These are phyloP conservation scores for Aphis craccivora DNA, from an alignment of 1,140 invertebrate species.

Conservation along the genomic window DNA sequence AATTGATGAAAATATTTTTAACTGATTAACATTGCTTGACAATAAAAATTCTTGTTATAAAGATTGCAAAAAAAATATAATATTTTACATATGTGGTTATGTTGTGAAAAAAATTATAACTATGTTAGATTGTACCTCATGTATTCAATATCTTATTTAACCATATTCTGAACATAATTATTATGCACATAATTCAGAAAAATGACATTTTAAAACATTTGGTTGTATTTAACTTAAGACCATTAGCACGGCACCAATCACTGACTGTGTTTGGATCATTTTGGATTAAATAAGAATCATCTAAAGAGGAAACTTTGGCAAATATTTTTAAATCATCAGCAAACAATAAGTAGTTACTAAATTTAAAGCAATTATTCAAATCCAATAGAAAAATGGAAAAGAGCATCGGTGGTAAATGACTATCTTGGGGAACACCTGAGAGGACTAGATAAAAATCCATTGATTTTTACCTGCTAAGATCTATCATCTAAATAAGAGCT, in stretches of 20 bases:
- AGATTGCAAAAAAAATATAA: not conserved
- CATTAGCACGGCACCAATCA: not conserved
- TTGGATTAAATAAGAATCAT: not conserved
- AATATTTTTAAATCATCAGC: too few relatives aligned
- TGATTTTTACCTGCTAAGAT: too few relatives aligned
- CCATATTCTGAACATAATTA: not conserved
- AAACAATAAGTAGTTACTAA: too few relatives aligned
- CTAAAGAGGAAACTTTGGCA: too few relatives aligned
- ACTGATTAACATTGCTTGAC: not conserved
- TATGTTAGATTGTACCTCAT: not conserved
- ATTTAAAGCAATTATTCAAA: too few relatives aligned
- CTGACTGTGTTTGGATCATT: not conserved
- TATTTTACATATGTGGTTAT: not conserved
- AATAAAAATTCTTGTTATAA: not conserved
- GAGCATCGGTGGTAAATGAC: too few relatives aligned
- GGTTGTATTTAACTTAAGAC: not conserved
- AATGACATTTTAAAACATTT: not conserved
- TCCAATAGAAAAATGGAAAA: too few relatives aligned
- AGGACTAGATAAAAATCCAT: too few relatives aligned
- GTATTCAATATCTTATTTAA: not conserved
- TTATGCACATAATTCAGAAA: too few relatives aligned
- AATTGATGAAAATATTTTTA: not conserved
- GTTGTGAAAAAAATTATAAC: not conserved
- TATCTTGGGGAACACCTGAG: too few relatives aligned
- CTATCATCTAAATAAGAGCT: too few relatives aligned